Evolutionary conservation across 2,888 invertebrate genomes (phyloP).

Genomic region (Synergus umbraculus): DNA sequence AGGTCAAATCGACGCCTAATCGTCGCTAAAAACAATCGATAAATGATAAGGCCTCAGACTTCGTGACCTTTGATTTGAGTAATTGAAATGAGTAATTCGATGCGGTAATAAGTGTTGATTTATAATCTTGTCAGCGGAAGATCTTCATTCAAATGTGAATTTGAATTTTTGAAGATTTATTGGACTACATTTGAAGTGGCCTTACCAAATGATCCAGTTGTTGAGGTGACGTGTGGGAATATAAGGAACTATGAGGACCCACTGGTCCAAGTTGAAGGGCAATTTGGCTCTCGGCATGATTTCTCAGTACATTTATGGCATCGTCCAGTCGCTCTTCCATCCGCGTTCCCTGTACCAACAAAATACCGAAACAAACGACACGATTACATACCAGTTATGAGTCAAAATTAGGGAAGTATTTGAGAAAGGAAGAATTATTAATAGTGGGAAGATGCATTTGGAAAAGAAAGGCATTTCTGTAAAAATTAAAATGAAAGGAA

Average conservation of each 20-base stretch:
- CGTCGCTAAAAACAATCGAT: conserved; percentile 17
- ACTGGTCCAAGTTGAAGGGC: conserved; percentile 76
- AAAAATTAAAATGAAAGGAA: neutral
- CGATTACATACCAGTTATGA: conserved; percentile 66
- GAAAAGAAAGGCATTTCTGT: neutral
- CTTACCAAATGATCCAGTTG: conserved; percentile 79
- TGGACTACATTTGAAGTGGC: conserved; percentile 59
- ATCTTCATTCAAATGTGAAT: no score
- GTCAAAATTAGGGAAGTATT: neutral
- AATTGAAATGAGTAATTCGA: neutral
- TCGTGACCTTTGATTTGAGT: neutral
- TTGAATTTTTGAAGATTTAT: neutral
- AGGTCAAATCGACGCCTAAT: conserved; percentile 32
- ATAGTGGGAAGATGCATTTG: neutral
- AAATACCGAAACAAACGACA: conserved; percentile 69
- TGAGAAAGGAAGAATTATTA: neutral
- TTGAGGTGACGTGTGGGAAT: conserved; percentile 80
- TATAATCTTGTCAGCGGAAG: neutral
- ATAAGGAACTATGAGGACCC: conserved; percentile 79
- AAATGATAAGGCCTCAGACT: conserved; percentile 8
- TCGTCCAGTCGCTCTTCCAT: conserved; percentile 98
- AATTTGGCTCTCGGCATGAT: conserved; percentile 93
- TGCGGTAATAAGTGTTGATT: neutral
- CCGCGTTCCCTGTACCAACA: conserved; percentile 86
- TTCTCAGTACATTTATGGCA: conserved; percentile 95